Evolutionary conservation across 2,797 vertebrate genomes (phyloP), one percentile per base, ranked within the genome.

Genomic region (Manis pentadactyla): DNA sequence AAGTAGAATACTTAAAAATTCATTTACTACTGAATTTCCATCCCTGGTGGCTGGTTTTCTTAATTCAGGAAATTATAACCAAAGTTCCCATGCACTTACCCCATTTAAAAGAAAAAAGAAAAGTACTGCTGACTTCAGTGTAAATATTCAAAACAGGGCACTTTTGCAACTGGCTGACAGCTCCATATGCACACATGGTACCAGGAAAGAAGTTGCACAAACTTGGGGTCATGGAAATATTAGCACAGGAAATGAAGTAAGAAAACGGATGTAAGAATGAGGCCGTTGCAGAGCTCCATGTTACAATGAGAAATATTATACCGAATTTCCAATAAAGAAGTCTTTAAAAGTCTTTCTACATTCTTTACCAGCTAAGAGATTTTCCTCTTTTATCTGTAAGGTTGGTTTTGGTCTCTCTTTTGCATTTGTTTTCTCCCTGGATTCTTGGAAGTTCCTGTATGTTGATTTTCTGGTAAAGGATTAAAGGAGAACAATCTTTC

Each of bases 211-310:
- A 96, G 77, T 17, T 3, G 9, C 6, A 77, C 51, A 78, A 82
- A 83, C 39, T 63, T 64, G 25, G 53, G 37, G 86, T 94, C 78
- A 29, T 86, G 74, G 92, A 96, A 95, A 88, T 83, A 95, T 53
- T 68, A 96, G 94, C 88, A 87, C 73, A 96, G 93, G 95, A 96
- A 95, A 95, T 89, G 90, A 97, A 97, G 90, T 66, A 81, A 96
- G 93, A 91, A 93, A 87, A 78, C 1, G 5, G 90, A 97, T 89
- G 37, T 63, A 63, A 66, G 49, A 86, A 71, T 46, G 51, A 23
- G 84, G 17, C 53, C 42, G 37, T 71, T 57, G 39, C 46, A 49
- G 82, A 95, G 90, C 25, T 94, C 57, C 23, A 18, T 31, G 18
- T 91, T 95, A 96, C 77, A 91, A 59, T 87, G 61, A 96, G 88